Conservation (phyloP, 2,113 vertebrate genomes). For the Leptobrachium ailaonicum region DNA sequence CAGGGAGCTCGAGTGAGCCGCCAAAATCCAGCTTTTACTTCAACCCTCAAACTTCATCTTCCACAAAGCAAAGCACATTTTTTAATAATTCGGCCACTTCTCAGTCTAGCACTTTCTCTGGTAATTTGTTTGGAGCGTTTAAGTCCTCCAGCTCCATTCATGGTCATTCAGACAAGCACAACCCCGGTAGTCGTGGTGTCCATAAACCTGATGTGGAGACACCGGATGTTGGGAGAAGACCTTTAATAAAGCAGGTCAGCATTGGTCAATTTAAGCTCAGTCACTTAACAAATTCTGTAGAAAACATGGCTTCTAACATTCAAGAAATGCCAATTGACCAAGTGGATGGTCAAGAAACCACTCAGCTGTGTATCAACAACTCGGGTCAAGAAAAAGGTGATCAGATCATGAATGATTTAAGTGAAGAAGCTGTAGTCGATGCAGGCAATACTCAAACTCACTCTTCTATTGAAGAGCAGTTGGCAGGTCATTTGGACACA, state of each 20-base stretch:
- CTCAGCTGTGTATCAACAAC: background rate
- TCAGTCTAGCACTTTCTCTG: slow-evolving; percentile 70
- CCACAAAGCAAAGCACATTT: slow-evolving; percentile 73
- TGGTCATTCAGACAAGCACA: slow-evolving; percentile 51
- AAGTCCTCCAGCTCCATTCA: slow-evolving; percentile 61
- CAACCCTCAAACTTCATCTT: slow-evolving; percentile 65
- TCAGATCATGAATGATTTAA: background rate
- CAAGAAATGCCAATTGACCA: background rate
- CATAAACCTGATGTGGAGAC: slow-evolving; percentile 29
- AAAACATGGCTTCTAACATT: background rate
- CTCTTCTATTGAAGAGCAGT: background rate
- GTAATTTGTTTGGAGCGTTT: slow-evolving; percentile 79
- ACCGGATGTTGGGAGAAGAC: slow-evolving; percentile 35
- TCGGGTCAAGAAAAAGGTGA: background rate
- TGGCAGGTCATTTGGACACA: background rate
- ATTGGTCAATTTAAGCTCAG: background rate
- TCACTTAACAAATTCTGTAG: background rate
- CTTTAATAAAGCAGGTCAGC: background rate
- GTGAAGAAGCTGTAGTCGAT: background rate
- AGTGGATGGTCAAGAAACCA: background rate
- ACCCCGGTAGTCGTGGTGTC: slow-evolving; percentile 51
- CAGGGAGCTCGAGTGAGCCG: slow-evolving; percentile 63
- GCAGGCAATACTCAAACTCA: background rate
- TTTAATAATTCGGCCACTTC: slow-evolving; percentile 71
- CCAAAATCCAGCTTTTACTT: slow-evolving; percentile 82